Base-by-base conservation (phyloP, 2,113 vertebrate species). In the Ceyx melanurus region DNA sequence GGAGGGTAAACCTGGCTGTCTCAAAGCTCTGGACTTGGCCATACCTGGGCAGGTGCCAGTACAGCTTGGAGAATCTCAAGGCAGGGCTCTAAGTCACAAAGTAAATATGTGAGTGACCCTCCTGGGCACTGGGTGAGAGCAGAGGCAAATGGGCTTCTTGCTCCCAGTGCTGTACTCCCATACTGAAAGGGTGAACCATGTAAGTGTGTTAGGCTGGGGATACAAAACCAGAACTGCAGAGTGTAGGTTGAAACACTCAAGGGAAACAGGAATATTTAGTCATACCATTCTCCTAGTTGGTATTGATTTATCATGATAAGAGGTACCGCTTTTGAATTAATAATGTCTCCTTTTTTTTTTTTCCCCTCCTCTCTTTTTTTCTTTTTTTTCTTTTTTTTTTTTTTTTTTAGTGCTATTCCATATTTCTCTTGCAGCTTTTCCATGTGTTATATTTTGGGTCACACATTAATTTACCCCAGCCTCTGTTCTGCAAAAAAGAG, bases 391-490 rank as follows among this genome's bases (percentile, higher is more conserved):
- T 25, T 53, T 72, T 45, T 23, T 26, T 54, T 73, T n/a, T 33
- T n/a, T 73, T 31, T 33, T 28, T 37, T 60, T 82, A 43, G 42
- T 42, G 13, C 26, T 74, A 79, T 58, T 85, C 40, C 37, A n/a
- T 95, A 91, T 94, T 76, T 92, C 72, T 66, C 11, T 57, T 64
- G 87, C 91, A 89, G 82, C 64, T 93, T 83, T 80, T 60, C 53
- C 60, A 60, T 42, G 89, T 96, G 94, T 77, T 91, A 5, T 29
- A 14, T 91, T 84, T 92, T 93, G 87, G 82, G 91, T 96, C 84
- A 67, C 91, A 87, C 94, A 67, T 96, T 95, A 96, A 96, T 96
- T 96, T 96, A 95, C 94, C 93, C 84, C 94, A 95, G 84, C 48
- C 75, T 95, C 85, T 89, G 43, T 96, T 94, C 91, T 94, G 91